A percentile compares a stretch with the other conserved stretches of the same genome.
Conservation (phyloP, 2,888 invertebrate genomes). For the Chrysina gloriosa region DNA sequence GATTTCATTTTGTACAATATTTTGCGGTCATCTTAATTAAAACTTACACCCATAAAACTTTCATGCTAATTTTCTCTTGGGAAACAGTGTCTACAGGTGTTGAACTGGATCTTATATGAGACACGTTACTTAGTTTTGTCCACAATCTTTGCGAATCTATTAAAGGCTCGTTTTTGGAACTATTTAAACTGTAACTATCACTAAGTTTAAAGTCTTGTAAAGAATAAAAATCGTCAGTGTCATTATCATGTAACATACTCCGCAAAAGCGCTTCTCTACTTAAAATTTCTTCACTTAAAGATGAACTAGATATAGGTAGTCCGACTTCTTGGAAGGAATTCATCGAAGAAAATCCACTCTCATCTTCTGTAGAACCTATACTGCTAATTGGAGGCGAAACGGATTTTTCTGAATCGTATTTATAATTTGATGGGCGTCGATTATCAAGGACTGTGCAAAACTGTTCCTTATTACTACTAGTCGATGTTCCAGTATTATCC, state of each 20-base stretch:
- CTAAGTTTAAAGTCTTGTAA: constrained; percentile 37
- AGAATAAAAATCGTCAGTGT: constrained; percentile 21
- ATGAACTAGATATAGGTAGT: constrained; percentile 67
- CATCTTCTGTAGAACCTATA: constrained; percentile 73
- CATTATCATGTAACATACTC: constrained; percentile 57
- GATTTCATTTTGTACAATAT: no score
- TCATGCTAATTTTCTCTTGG: constrained; percentile 45
- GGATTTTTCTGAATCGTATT: constrained; percentile 50
- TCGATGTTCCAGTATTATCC: neutral
- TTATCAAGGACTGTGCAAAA: neutral
- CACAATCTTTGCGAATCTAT: constrained; percentile 57
- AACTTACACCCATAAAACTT: constrained; percentile 49
- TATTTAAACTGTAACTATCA: constrained; percentile 29
- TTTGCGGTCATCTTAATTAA: no score
- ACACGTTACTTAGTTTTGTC: constrained; percentile 54
- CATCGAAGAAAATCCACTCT: constrained; percentile 88
- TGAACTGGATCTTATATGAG: constrained; percentile 61
- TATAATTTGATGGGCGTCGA: constrained; percentile 29
- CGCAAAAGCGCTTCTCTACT: constrained; percentile 56
- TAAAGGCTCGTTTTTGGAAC: constrained; percentile 39
- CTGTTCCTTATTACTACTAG: constrained; percentile 9
- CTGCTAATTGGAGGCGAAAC: constrained; percentile 55
- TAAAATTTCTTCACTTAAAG: constrained; percentile 50
- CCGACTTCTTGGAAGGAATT: constrained; percentile 87
- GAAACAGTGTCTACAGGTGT: constrained; percentile 54